Conservation (phyloP, 2,113 vertebrate genomes). For the Paratilapia polleni region DNA sequence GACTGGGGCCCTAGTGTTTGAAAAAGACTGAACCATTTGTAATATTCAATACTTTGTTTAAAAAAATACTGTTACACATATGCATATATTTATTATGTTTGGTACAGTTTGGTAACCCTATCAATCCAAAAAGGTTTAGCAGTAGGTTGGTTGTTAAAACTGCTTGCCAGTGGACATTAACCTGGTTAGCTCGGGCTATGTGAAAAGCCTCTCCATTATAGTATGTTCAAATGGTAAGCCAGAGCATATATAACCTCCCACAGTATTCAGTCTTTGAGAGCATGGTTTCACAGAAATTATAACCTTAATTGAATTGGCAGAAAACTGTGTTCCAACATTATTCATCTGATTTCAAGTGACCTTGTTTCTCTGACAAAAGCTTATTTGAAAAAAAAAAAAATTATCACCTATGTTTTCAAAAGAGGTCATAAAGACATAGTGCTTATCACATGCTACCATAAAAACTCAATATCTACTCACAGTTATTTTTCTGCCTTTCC, state of each 20-base stretch:
- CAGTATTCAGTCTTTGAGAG: not conserved
- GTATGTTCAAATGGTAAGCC: not conserved
- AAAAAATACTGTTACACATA: not conserved
- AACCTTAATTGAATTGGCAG: slow-evolving; percentile 10
- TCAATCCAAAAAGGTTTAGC: not conserved
- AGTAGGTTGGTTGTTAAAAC: not conserved
- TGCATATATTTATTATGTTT: not conserved
- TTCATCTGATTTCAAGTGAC: not conserved
- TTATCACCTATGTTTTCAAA: not conserved
- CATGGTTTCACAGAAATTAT: slow-evolving; percentile 2
- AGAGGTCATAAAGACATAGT: not conserved
- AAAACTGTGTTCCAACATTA: not conserved
- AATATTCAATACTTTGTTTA: no score
- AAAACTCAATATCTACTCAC: not conserved
- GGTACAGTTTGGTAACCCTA: not conserved
- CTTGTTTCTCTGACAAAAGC: not conserved
- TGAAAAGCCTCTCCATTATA: not conserved
- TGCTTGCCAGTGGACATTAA: not conserved
- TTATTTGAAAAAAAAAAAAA: not conserved
- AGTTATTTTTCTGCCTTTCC: not conserved
- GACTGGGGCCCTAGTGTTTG: not conserved
- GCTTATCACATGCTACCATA: not conserved
- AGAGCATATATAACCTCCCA: not conserved
- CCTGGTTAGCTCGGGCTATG: not conserved
- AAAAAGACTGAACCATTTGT: no score